phyloP scores from a whole-genome alignment of 2,797 vertebrate species.

The Pterois miles region DNA sequence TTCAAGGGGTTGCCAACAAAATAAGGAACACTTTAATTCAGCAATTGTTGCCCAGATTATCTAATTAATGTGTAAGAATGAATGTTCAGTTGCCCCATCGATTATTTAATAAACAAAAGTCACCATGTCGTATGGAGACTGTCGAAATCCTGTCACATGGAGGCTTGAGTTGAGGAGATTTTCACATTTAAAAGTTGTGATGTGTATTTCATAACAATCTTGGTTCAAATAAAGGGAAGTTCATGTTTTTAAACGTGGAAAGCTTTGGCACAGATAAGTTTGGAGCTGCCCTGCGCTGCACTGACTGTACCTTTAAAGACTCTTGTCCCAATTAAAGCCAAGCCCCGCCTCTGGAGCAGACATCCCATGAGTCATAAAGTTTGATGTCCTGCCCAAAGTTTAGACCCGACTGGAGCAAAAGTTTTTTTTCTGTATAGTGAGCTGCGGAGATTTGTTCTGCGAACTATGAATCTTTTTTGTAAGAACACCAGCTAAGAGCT shows the following conservation, averaged over 20 bases:
- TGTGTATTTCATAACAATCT: not conserved
- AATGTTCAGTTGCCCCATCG: not conserved
- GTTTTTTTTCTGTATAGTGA: conserved; percentile 75
- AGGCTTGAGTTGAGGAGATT: not conserved
- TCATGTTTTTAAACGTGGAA: not conserved
- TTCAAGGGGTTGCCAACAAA: not conserved
- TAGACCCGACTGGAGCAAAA: conserved; percentile 77
- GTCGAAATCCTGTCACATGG: not conserved
- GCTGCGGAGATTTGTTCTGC: conserved; percentile 80
- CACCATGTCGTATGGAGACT: too few relatives aligned
- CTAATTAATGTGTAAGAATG: not conserved
- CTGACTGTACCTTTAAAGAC: conserved; percentile 81
- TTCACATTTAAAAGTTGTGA: not conserved
- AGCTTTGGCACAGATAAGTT: not conserved
- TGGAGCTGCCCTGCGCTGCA: conserved; percentile 11
- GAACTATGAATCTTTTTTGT: conserved; percentile 28
- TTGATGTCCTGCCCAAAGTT: conserved; percentile 87
- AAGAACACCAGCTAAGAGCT: not conserved
- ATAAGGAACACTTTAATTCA: conserved; percentile 9
- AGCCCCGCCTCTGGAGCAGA: conserved; percentile 74
- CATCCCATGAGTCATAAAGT: conserved; percentile 86
- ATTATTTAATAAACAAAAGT: conserved; percentile 1
- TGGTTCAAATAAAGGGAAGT: not conserved
- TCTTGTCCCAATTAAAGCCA: conserved; percentile 66
- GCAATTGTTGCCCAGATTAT: not conserved